Percentiles rank a stretch among this genome's conserved stretches.
Conservation (phyloP, 2,888 invertebrate species). For the Diarsia brunnea region DNA sequence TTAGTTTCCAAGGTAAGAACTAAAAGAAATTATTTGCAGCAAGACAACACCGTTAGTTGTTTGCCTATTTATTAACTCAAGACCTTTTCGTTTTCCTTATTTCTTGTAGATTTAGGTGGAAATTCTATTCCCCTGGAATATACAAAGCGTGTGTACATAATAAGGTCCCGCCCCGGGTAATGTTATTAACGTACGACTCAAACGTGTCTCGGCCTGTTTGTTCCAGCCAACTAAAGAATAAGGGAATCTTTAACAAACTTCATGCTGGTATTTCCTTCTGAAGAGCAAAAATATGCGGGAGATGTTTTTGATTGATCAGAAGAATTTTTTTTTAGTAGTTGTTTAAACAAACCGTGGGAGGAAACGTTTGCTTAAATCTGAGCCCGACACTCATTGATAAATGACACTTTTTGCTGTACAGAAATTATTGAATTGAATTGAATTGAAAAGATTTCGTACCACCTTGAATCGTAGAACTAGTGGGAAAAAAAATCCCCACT, state of each 20-base stretch:
- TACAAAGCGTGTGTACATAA: conserved; percentile 68
- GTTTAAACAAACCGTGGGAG: conserved; percentile 5
- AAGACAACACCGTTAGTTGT: conserved; percentile 51
- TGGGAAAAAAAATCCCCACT: no score
- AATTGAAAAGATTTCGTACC: no score
- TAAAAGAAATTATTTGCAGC: conserved; percentile 44
- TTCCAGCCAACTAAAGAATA: conserved; percentile 60
- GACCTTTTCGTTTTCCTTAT: conserved; percentile 57
- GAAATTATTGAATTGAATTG: no score
- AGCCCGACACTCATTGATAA: conserved; percentile 26
- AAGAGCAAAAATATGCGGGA: conserved; percentile 8
- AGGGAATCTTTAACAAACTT: conserved; percentile 47
- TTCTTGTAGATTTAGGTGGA: conserved; percentile 68
- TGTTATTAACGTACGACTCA: conserved; percentile 70
- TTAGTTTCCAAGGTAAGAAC: conserved; percentile 42
- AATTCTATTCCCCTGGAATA: conserved; percentile 67
- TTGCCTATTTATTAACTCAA: conserved; percentile 65
- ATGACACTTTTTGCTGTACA: conserved; percentile 14
- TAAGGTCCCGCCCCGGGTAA: conserved; percentile 55
- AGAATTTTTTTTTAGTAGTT: conserved; percentile 18
- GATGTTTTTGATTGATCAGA: conserved; percentile 6
- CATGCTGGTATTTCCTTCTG: conserved; percentile 21
- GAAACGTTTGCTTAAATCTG: conserved; percentile 3
- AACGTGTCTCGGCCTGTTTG: conserved; percentile 71
- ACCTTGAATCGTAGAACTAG: no score